Base-by-base conservation (phyloP, 1,140 invertebrate species). In the Aphaenogaster floridana region DNA sequence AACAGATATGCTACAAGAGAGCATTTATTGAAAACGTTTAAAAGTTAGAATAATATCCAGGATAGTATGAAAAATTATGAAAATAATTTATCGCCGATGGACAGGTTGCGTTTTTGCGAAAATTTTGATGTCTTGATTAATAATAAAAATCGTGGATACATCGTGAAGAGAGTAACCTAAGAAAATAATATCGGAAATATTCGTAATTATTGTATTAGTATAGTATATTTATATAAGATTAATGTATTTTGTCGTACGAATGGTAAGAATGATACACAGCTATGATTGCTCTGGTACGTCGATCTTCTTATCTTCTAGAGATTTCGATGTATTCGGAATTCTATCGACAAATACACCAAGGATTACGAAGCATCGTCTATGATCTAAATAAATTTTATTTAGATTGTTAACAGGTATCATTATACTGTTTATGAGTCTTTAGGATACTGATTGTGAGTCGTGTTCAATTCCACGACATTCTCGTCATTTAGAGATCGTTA, bases 381-480 rank as follows among this genome's bases (percentile, higher is more conserved):
- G n/a, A 57, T 39, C n/a, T 48, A 28, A 48, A 69, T 68, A 34
- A 66, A n/a, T 78, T 57, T 83, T 83, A 50, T 63, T 79, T 90
- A 89, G 89, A 64, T 78, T 77, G 83, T 86, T 88, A 42, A 59
- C 34, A 76, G 57, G 13, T 61, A 78, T 50, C 45, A 48, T 76
- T 17, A 57, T 54, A 64, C 36, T n/a, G 57, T 87, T 36, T 72
- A 69, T 36, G 54, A 81, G 52, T 89, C 36, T 50, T 36, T 83
- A 72, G 28, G 15, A 36, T 72, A 66, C 71, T 59, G 39, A 39
- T 66, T 66, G 39, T 66, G 71, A 76, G 7, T 42, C 39, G 54
- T 89, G 45, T 36, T 48, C 74, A 61, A 9, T 80, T 80, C 42
- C 54, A 79, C 76, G 39, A 77, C 34, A 42, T 45, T 80, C 9